Base-by-base conservation (phyloP, 2,113 vertebrate species). In the Erinaceus europaeus region DNA sequence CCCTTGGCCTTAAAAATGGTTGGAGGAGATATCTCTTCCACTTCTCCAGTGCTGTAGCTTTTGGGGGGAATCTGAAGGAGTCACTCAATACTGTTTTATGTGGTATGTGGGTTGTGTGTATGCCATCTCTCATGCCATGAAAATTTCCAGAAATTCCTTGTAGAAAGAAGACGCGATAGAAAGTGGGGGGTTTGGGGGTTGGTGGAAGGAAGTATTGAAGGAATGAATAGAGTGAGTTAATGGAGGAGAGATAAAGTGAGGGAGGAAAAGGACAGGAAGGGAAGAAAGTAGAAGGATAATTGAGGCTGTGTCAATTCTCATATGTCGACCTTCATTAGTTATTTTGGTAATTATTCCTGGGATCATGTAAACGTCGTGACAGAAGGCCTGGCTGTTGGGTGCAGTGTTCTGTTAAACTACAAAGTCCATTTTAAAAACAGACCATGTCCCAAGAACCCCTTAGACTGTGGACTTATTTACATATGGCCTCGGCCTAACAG, bases 391-490 rank as follows among this genome's bases (percentile, higher is more conserved):
- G 42, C 57, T 72, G 11, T 53, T 89, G 44, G 36, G 21, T 84
- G 21, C 69, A 62, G 53, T 72, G 27, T 40, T 93, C 46, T 92
- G 90, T 93, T 34, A 91, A 84, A 32, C 78, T 90, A 82, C 71
- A 83, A 85, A 94, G 85, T 83, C 75, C 82, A 59, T 93, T 90
- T 88, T 52, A 62, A 72, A 90, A 67, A 27, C 29, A 83, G 57
- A 68, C 18, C 27, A 10, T 89, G 84, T 87, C 44, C 40, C 29
- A 71, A 68, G 79, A 87, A 46, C 40, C 48, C 69, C 87, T 62
- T 83, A 77, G 90, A 93, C 85, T 85, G 91, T 91, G 91, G 62
- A 83, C 92, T 89, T 81, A 59, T 55, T 94, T 80, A 73, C 52
- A 6, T 83, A 69, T 73, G 72, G 52, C 61, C 79, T 12, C 67